Percentiles rank a stretch among this genome's conserved stretches.
Evolutionary conservation across 2,797 vertebrate species (phyloP).

Genomic region (Chloroceryle amazona): DNA sequence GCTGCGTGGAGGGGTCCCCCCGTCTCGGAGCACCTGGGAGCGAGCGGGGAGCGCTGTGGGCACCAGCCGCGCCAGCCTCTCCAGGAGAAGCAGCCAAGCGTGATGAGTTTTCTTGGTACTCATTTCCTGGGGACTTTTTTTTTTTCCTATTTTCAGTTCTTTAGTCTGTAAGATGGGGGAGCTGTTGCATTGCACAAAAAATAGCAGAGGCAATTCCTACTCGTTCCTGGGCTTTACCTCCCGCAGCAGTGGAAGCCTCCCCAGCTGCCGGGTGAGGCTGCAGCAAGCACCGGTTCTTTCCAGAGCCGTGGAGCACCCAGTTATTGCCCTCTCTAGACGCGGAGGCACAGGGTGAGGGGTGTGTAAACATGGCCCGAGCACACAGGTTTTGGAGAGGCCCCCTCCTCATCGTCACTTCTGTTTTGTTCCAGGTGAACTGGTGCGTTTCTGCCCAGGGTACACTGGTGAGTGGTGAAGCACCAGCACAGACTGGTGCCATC

Average conservation of each 20-base stretch:
- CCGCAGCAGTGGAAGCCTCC: not conserved
- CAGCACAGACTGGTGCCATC: rapidly evolving
- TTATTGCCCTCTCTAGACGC: rapidly evolving
- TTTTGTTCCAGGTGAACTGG: rapidly evolving
- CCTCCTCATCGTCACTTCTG: not conserved
- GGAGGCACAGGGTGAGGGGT: rapidly evolving
- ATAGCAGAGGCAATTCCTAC: not conserved
- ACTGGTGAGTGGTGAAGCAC: rapidly evolving
- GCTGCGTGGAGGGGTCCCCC: not conserved
- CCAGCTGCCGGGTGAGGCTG: not conserved
- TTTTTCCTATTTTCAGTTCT: constrained; percentile 27
- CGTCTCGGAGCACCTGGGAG: not conserved
- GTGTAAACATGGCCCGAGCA: rapidly evolving
- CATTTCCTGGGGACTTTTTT: not conserved
- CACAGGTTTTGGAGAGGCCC: no score
- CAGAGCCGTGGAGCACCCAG: rapidly evolving
- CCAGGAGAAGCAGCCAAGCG: rapidly evolving
- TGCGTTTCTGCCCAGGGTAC: rapidly evolving
- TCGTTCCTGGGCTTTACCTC: not conserved
- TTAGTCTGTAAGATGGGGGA: constrained; percentile 75
- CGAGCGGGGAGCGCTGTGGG: rapidly evolving
- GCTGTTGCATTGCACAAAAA: constrained; percentile 75
- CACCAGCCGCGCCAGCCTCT: rapidly evolving
- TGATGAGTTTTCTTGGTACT: not conserved
- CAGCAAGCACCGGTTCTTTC: no score